These are phyloP conservation scores for Venustoraphidia nigricollis DNA, from an alignment of 2,888 invertebrate genomes.

Conservation along the genomic window DNA sequence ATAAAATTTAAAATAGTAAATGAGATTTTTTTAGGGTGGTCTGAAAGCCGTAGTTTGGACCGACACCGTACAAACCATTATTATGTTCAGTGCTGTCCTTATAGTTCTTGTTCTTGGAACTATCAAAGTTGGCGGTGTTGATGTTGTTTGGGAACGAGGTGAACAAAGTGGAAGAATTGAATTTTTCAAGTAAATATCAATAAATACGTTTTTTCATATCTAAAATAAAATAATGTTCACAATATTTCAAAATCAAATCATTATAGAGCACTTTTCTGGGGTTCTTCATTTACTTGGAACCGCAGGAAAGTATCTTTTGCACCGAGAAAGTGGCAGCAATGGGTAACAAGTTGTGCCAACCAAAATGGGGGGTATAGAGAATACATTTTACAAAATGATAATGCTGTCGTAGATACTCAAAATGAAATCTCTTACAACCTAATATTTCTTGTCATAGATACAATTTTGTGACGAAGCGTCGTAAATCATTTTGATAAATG, in stretches of 20 bases:
- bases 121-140: conserved; percentile 44
- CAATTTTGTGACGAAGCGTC: neutral
- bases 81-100: conserved; percentile 57
- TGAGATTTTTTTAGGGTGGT: conserved; percentile 42
- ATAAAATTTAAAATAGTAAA: too few relatives aligned
- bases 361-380: too few relatives aligned
- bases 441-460: neutral
- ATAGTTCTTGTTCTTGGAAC: conserved; percentile 52
- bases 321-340: too few relatives aligned
- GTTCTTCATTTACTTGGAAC: too few relatives aligned
- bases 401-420: too few relatives aligned
- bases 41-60: conserved; percentile 72
- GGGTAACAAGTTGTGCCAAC: too few relatives aligned
- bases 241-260: conserved; percentile 1
- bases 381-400: too few relatives aligned
- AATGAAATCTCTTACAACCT: conserved; percentile 1
- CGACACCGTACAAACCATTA: conserved; percentile 56
- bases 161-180: conserved; percentile 46
- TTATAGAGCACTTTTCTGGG: too few relatives aligned
- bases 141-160: conserved; percentile 43
- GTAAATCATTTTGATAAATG: neutral
- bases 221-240: neutral
- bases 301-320: too few relatives aligned
- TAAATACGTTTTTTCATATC: neutral
- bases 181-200: conserved; percentile 48